Evolutionary conservation across 2,113 vertebrate genomes (phyloP).

Genomic region (Montifringilla adamsi): DNA sequence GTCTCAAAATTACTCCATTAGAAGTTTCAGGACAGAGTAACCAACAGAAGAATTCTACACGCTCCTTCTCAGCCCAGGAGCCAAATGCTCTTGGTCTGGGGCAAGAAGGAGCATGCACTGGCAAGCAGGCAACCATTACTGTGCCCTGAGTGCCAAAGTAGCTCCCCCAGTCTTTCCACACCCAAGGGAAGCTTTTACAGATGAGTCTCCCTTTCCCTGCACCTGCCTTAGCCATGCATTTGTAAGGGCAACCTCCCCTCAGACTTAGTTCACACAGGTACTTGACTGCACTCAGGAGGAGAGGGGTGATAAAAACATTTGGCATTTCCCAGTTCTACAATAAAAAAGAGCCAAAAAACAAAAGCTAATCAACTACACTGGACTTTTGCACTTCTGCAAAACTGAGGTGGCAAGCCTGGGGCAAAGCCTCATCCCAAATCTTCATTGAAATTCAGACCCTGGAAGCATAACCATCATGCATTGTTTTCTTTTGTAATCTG

Average conservation of each 20-base stretch:
- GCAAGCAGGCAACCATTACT: not conserved
- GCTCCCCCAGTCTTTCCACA: not conserved
- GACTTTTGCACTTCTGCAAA: not conserved
- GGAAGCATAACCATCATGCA: not conserved
- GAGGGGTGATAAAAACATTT: not conserved
- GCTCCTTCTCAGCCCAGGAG: not conserved
- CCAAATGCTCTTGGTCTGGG: not conserved
- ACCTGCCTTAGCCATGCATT: rapidly evolving
- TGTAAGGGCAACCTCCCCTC: not conserved
- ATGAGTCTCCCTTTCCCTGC: not conserved
- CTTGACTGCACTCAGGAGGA: not conserved
- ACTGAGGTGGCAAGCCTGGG: not conserved
- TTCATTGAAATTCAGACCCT: not conserved
- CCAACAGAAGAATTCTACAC: not conserved
- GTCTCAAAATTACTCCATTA: not conserved
- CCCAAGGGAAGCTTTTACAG: not conserved
- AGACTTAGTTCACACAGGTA: not conserved
- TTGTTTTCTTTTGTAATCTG: not conserved
- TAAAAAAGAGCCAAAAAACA: not conserved
- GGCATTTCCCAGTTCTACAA: not conserved
- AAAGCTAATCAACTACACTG: not conserved
- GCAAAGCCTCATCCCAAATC: not conserved
- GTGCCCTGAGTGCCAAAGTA: not conserved
- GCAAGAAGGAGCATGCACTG: not conserved
- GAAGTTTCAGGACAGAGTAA: not conserved